phyloP scores from a whole-genome alignment of 2,888 invertebrate species.

The Blastobasis adustella region DNA sequence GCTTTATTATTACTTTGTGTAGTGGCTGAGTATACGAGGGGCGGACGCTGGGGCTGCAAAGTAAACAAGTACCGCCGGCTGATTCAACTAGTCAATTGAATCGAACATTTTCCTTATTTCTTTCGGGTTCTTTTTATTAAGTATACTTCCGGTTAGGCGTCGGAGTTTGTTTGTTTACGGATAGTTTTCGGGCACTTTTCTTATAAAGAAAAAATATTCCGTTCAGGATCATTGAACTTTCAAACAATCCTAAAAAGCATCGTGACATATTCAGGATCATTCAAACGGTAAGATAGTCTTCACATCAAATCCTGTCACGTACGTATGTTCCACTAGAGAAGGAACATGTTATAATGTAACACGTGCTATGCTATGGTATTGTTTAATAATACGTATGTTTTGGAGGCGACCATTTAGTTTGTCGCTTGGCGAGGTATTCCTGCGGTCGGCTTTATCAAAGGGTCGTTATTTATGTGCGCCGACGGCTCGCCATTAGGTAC shows the following conservation, averaged over 20 bases:
- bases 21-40: conserved; percentile 47
- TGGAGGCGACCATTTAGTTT: conserved; percentile 40
- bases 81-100: conserved; percentile 56
- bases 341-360: too few species aligned
- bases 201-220: too few species aligned
- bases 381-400: conserved; percentile 29
- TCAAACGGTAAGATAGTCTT: too few species aligned
- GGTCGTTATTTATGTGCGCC: conserved; percentile 49
- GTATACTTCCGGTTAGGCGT: conserved; percentile 14
- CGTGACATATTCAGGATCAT: too few species aligned
- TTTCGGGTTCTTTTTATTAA: conserved; percentile 31
- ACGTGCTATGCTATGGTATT: conserved; percentile 11
- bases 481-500: conserved; percentile 33
- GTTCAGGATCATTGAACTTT: too few species aligned
- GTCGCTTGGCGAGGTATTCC: conserved; percentile 33
- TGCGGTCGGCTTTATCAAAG: conserved; percentile 51
- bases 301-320: too few species aligned
- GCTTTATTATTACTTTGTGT: conserved; percentile 71
- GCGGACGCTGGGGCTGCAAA: conserved; percentile 49
- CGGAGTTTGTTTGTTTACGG: conserved; percentile 16
- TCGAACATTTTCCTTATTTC: conserved; percentile 47
- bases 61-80: conserved; percentile 63
- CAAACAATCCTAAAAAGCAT: too few species aligned
- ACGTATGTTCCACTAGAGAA: too few species aligned
- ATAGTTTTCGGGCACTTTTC: conserved; percentile 4